Conservation (phyloP, 1,140 invertebrate species). For the Temnothorax nylanderi region DNA sequence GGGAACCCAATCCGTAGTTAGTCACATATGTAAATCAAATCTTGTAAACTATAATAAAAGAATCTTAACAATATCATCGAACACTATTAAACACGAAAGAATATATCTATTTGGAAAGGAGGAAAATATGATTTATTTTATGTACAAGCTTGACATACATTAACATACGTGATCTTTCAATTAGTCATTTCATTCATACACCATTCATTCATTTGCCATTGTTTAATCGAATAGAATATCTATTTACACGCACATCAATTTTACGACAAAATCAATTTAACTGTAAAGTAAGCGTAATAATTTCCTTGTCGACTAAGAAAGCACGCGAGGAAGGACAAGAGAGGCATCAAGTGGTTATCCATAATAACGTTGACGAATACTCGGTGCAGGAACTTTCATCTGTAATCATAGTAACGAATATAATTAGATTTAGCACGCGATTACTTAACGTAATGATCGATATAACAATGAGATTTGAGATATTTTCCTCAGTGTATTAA, state of each 20-base stretch:
- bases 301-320: conserved; percentile 27
- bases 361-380: neutral
- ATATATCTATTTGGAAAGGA: neutral
- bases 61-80: neutral
- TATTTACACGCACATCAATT: conserved; percentile 18
- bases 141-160: neutral
- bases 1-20: too few relatives aligned
- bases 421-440: neutral
- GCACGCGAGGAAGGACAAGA: neutral
- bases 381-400: conserved; percentile 18
- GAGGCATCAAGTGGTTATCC: neutral
- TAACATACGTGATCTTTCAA: neutral
- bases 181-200: neutral
- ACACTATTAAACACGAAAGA: neutral
- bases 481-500: neutral
- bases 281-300: conserved; percentile 62
- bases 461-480: neutral
- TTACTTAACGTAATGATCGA: neutral
- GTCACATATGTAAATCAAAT: neutral
- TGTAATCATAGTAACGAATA: conserved; percentile 33
- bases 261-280: neutral
- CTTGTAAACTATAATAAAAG: neutral
- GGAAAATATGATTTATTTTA: neutral
- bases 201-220: neutral
- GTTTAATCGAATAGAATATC: neutral